A percentile compares a stretch with the other conserved stretches of the same genome.
These are phyloP conservation scores for Zaprionus davidi DNA, from an alignment of 1,140 invertebrate genomes.

Conservation along the genomic window DNA sequence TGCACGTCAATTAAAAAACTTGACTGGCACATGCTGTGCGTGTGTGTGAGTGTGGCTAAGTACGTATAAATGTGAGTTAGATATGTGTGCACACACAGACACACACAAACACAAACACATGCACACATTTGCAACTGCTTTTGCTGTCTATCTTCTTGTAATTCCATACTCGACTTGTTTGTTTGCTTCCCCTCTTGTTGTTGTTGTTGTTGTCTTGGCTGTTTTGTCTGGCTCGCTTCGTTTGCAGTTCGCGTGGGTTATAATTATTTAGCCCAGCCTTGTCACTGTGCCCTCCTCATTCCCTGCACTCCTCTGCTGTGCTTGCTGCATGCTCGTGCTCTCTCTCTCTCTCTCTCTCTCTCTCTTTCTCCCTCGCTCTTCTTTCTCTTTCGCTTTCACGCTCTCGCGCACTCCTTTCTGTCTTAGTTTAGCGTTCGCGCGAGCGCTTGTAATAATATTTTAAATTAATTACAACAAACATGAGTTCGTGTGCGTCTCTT, in stretches of 20 bases:
- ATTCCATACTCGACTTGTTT: constrained; percentile 47
- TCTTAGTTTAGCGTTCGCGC: constrained; percentile 76
- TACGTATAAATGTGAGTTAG: constrained; percentile 6
- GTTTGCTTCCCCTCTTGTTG: constrained; percentile 6
- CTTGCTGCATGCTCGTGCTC: constrained; percentile 23
- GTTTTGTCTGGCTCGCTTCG: constrained; percentile 47
- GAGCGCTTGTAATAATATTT: constrained; percentile 81
- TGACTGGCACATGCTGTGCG: constrained; percentile 15
- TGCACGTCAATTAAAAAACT: constrained; percentile 54
- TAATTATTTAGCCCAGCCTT: constrained; percentile 79
- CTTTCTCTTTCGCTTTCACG: not conserved
- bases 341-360: not conserved
- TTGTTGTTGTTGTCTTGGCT: constrained; percentile 23
- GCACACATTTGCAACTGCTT: constrained; percentile 1
- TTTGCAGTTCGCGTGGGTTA: constrained; percentile 78
- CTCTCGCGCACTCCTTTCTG: constrained; percentile 53
- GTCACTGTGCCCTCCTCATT: constrained; percentile 50
- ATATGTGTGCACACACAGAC: constrained; percentile 1
- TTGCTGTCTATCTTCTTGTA: constrained; percentile 36
- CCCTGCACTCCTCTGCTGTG: not conserved
- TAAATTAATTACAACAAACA: constrained; percentile 83
- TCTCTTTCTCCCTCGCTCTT: not conserved
- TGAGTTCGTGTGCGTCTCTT: constrained; percentile 48
- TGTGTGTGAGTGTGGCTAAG: constrained; percentile 5
- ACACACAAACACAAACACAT: not conserved